Base-by-base conservation (phyloP, 2,888 invertebrate genomes). In the Eristalis pertinax region DNA sequence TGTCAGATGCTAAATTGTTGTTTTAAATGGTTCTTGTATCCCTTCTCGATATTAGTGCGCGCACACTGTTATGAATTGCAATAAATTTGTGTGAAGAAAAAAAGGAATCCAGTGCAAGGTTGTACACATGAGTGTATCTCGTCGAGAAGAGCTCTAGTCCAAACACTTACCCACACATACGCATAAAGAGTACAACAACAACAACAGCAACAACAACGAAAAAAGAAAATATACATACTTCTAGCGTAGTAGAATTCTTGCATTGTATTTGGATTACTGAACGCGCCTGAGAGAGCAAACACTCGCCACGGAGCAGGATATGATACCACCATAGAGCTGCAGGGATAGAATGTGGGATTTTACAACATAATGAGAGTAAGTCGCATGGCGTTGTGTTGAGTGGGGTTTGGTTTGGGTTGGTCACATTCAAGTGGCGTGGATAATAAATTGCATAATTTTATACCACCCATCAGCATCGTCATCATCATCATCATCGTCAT, bases 361-460 rank as follows among this genome's bases (percentile, higher is more conserved):
- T 79, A 79, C 87, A 87, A 79, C 83, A 87, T 87, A 87, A 83
- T 87, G 87, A 87, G 79, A 86, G 87, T 87, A 87, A 87, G 87
- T 87, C 75, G 32, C 32, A 32, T 32, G 32, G 32, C 32, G 32
- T 32, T 32, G 58, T 83, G 60, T 73, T 50, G 60, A 22, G 43
- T 56, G 11, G 50, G 65, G 62, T 58, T 41, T 50, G n/a, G 8
- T 19, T 50, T 19, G 72, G 70, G 65, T 56, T 73, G 38, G 68
- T 26, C 63, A 68, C 77, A 77, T 77, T 77, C 82, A 86, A 86
- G 82, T 78, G 78, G 82, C 70, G 82, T 78, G 82, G 73, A 82
- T 86, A 82, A 86, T 78, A 82, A 86, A 86, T 82, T 86, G 82
- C 86, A 86, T 86, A 86, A 82, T 86, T 81, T 78, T 15, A 65